phyloP scores from a whole-genome alignment of 2,888 invertebrate species.

The Drosophila greeni region DNA sequence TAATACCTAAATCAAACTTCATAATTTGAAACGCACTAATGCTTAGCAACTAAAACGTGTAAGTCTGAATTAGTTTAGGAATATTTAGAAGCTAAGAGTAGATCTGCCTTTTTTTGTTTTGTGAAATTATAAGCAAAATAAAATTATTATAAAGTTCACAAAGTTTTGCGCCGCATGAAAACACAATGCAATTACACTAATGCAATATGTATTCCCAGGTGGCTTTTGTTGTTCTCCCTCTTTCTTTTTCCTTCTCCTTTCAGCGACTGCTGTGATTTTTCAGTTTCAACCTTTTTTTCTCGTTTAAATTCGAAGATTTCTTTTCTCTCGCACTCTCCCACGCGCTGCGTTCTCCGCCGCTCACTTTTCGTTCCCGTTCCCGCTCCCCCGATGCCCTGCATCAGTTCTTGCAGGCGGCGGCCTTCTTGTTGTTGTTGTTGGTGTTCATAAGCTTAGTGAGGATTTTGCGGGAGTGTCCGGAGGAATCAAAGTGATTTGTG shows the following conservation, averaged over 20 bases:
- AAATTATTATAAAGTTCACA: slow-evolving; percentile 53
- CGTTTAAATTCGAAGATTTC: slow-evolving; percentile 46
- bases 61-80: slow-evolving; percentile 67
- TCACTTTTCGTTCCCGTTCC: slow-evolving; percentile 30
- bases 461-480: slow-evolving; percentile 95
- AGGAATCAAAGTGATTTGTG: slow-evolving; percentile 94
- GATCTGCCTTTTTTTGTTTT: slow-evolving; percentile 36
- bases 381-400: slow-evolving; percentile 22
- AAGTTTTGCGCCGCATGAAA: slow-evolving; percentile 33
- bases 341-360: slow-evolving; percentile 29
- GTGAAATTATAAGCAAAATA: slow-evolving; percentile 46
- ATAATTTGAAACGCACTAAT: slow-evolving; percentile 60
- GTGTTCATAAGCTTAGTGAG: slow-evolving; percentile 91
- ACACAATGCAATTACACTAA: slow-evolving; percentile 27
- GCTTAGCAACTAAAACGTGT: slow-evolving; percentile 60
- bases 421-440: slow-evolving; percentile 87
- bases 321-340: slow-evolving; percentile 38
- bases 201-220: slow-evolving; percentile 30
- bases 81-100: slow-evolving; percentile 40
- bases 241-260: slow-evolving; percentile 15
- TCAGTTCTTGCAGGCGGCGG: slow-evolving; percentile 59
- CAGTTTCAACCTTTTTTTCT: slow-evolving; percentile 37
- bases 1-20: slow-evolving; percentile 67
- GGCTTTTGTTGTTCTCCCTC: slow-evolving; percentile 25
- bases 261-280: slow-evolving; percentile 26